Base-by-base conservation (phyloP, 2,797 vertebrate species). In the Anguilla obscura region DNA sequence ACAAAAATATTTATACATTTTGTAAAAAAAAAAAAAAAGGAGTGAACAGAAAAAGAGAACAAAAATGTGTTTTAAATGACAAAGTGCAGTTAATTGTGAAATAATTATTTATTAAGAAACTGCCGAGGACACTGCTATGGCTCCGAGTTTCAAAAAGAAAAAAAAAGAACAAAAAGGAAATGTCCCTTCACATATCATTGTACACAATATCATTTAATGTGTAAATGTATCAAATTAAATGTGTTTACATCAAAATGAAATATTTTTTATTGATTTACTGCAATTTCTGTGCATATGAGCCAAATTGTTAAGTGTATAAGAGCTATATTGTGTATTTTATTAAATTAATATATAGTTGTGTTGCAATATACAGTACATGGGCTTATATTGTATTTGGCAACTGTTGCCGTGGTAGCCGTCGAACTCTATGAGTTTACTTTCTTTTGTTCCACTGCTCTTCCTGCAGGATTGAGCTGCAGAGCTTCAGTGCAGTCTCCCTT, bases 281-380 rank as follows among this genome's bases (percentile, higher is more conserved):
- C 98, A 97, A 97, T 98, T 98, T 99, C 97, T 97, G 99, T 99
- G 98, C 98, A 99, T 99, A 98, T 99, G 98, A 99, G 99, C 98
- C 99, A 99, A 99, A 99, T 98, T 98, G 99, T 99, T 99, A 97
- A 96, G 98, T 99, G 98, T 99, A 99, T 98, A 98, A 99, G 98
- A 99, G 98, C 99, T 99, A 99, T 99, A 99, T 99, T 99, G 98
- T 99, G 99, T 99, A 99, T 99, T 99, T 99, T 99, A 99, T 99
- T 99, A 99, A 99, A 99, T 99, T 99, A 99, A 99, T 99, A 99
- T 99, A 99, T 99, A 98, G 98, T 99, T 99, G 98, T 99, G 98
- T 99, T 99, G 98, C 98, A 99, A 99, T 98, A 98, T 98, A 98
- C 97, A 98, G 98, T 98, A 98, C 97, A 98, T 99, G 98, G 99